These are phyloP conservation scores for Chelonus formosanus DNA, from an alignment of 2,888 invertebrate genomes.

Conservation along the genomic window DNA sequence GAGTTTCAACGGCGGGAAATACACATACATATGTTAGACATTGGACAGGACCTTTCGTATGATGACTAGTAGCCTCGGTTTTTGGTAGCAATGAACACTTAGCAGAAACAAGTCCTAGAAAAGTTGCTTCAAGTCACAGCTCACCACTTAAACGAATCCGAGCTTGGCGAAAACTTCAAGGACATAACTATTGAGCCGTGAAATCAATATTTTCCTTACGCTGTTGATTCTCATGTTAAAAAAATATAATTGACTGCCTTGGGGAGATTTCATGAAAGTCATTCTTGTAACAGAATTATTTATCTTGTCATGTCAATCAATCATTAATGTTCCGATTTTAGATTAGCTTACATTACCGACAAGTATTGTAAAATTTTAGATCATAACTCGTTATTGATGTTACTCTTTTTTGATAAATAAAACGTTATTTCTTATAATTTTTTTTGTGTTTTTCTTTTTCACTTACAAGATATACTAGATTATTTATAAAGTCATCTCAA, in stretches of 20 bases:
- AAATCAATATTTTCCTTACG: conserved; percentile 20
- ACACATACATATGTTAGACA: conserved; percentile 59
- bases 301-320: conserved; percentile 13
- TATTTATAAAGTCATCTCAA: too few relatives aligned
- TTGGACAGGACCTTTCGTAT: conserved; percentile 67
- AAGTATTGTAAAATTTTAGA: conserved; percentile 31
- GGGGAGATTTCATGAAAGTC: conserved; percentile 6
- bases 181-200: conserved; percentile 23
- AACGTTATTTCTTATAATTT: conserved; percentile 8
- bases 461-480: too few relatives aligned
- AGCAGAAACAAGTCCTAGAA: conserved; percentile 19
- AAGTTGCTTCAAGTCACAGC: conserved; percentile 18
- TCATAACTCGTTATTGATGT: conserved; percentile 25
- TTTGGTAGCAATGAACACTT: conserved; percentile 35
- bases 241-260: background rate
- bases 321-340: conserved; percentile 15
- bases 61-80: conserved; percentile 50
- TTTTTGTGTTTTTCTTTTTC: background rate
- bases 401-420: conserved; percentile 11
- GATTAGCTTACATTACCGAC: conserved; percentile 25
- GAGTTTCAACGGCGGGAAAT: conserved; percentile 54
- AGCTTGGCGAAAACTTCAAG: conserved; percentile 25
- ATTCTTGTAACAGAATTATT: conserved; percentile 3
- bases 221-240: conserved; percentile 8
- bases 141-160: conserved; percentile 26